These are phyloP conservation scores for Drosophila ustulata DNA, from an alignment of 2,888 invertebrate genomes.

Conservation along the genomic window DNA sequence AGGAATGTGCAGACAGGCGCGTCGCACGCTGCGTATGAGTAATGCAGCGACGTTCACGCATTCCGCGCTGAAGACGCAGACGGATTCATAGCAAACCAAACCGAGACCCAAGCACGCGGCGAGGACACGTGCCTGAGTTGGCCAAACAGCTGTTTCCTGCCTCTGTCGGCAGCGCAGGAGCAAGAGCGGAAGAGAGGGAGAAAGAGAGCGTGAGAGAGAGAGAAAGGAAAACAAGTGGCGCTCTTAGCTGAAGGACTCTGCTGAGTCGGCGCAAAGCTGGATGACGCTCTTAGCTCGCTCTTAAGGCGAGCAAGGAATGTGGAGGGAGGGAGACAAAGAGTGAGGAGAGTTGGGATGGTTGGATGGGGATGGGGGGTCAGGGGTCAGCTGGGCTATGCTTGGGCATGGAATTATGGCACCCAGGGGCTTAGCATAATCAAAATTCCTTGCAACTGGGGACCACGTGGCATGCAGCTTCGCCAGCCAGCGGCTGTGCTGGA, in stretches of 20 bases:
- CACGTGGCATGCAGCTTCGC: slow-evolving; percentile 60
- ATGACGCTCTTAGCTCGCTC: slow-evolving; percentile 50
- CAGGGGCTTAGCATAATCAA: slow-evolving; percentile 85
- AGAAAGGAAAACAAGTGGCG: slow-evolving; percentile 53
- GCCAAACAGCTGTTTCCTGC: slow-evolving; percentile 46
- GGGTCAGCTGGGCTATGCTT: slow-evolving; percentile 55
- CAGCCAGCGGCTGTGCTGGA: slow-evolving; percentile 31
- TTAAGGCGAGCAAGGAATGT: slow-evolving; percentile 18
- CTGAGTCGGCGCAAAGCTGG: slow-evolving; percentile 26
- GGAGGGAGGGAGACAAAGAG: not conserved
- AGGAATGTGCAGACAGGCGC: slow-evolving; percentile 40
- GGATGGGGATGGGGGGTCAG: not conserved
- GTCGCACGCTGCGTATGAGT: slow-evolving; percentile 70
- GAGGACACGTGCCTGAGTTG: slow-evolving; percentile 42
- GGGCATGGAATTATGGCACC: slow-evolving; percentile 84
- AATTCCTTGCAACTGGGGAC: slow-evolving; percentile 84
- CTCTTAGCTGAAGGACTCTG: slow-evolving; percentile 34
- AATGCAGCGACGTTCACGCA: slow-evolving; percentile 49
- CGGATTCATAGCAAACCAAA: slow-evolving; percentile 2
- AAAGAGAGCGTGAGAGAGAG: not conserved
- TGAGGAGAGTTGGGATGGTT: not conserved
- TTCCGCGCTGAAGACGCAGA: slow-evolving; percentile 45
- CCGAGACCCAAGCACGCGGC: not conserved
- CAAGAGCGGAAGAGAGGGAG: not conserved
- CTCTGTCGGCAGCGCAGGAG: not conserved